Base-by-base conservation (phyloP, 2,888 invertebrate species). In the Crepidodera aurea region DNA sequence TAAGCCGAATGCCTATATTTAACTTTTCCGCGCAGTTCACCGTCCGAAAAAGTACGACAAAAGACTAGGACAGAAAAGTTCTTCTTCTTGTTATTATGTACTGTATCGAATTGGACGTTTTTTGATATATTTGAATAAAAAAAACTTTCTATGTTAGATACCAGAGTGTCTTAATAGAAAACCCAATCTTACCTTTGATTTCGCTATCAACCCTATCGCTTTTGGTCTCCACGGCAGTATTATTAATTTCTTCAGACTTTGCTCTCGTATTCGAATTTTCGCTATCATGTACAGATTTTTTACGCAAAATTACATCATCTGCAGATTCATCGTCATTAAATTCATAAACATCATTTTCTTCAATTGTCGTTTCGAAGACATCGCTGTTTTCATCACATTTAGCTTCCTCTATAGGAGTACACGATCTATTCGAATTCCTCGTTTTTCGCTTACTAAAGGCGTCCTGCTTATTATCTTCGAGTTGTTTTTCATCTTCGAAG, bases 181-280 rank as follows among this genome's bases (percentile, higher is more conserved):
- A n/a, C n/a, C n/a, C n/a, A n/a, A n/a, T n/a, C 19, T 19, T 50
- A 56, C 57, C 57, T 48, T 39, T 57, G 50, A 70, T 83, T 83
- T 65, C 51, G 18, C 60, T 64, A 62, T 40, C 29, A 51, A 60
- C 82, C 84, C 64, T 73, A 80, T 73, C 82, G 70, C 83, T 83
- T 70, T 83, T 83, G 25, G 82, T 81, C 78, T 75, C 60, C 39
- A 48, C 53, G 62, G 64, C 65, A 59, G 68, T 64, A 59, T 61
- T 51, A 37, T 56, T 34, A 19, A 18, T 44, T 58, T 66, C 64
- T 42, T 71, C 72, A 62, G 70, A 60, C 69, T 71, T 68, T 42
- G 64, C 66, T 58, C 62, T 66, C 65, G 60, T 66, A 25, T 67
- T 64, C 18, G 60, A 69, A 67, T 39, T 67, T 50, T 59, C 40